Conservation (phyloP, 2,888 invertebrate genomes). For the Eupeodes latifasciatus region DNA sequence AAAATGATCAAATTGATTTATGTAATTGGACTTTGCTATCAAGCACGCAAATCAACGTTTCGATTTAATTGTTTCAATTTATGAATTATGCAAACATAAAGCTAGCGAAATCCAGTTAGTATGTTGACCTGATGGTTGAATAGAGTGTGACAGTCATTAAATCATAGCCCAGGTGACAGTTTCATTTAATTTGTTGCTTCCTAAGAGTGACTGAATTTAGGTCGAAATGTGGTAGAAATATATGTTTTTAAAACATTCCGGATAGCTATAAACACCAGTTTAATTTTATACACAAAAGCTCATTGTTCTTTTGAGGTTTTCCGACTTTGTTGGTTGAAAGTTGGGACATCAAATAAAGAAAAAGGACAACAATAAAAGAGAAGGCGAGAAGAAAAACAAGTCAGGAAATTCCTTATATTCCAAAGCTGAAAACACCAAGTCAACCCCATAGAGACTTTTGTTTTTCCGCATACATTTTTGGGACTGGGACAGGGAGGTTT, state of each 20-base stretch:
- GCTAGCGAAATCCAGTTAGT: not conserved
- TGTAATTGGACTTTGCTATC: constrained; percentile 69
- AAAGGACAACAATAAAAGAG: not conserved
- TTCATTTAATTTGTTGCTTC: constrained; percentile 49
- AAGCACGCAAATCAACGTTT: constrained; percentile 72
- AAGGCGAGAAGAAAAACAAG: not conserved
- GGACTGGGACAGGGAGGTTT: not conserved
- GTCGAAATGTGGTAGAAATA: not conserved
- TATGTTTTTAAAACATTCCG: not conserved
- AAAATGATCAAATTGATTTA: constrained; percentile 74
- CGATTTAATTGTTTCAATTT: constrained; percentile 73
- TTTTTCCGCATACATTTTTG: not conserved
- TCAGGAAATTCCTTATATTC: constrained; percentile 31
- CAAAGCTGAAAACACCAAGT: not conserved
- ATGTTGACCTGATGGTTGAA: constrained; percentile 1
- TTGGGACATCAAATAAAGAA: constrained; percentile 40
- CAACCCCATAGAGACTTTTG: not conserved
- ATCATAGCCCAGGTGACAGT: constrained; percentile 64
- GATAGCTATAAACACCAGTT: constrained; percentile 14
- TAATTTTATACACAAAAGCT: constrained; percentile 40
- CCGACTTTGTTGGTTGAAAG: constrained; percentile 19
- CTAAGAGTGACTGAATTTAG: constrained; percentile 9
- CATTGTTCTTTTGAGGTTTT: constrained; percentile 25
- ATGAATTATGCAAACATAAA: constrained; percentile 64
- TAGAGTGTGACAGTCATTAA: constrained; percentile 68